Percentiles rank a stretch among this genome's conserved stretches.
phyloP scores from a whole-genome alignment of 1,140 invertebrate genomes.

The Gonioctena quinquepunctata region DNA sequence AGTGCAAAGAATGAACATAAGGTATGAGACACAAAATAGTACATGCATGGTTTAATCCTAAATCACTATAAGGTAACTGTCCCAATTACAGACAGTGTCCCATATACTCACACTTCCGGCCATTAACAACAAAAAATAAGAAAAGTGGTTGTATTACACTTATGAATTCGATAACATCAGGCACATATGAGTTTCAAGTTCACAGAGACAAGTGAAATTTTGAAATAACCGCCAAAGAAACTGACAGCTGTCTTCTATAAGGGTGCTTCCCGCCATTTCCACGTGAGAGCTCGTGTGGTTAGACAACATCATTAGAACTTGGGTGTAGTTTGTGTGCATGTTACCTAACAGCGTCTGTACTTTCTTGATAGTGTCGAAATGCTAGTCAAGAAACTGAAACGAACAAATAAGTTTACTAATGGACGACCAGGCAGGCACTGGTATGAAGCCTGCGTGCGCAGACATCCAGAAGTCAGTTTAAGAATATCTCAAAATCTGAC shows the following conservation, averaged over 20 bases:
- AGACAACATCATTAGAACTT: background rate
- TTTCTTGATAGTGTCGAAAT: background rate
- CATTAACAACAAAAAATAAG: background rate
- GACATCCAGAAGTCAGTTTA: background rate
- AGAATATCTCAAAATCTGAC: background rate
- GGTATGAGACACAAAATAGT: no score
- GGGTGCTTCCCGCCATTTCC: background rate
- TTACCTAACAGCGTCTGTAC: background rate
- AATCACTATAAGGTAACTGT: background rate
- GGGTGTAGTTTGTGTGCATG: background rate
- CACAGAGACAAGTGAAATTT: background rate
- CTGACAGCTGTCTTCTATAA: background rate
- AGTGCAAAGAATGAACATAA: no score
- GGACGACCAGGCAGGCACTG: slow-evolving; percentile 5
- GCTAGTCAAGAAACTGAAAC: background rate
- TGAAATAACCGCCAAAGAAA: background rate
- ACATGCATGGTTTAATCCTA: no score
- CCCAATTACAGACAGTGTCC: background rate
- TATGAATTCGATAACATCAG: background rate
- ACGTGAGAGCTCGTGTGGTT: background rate
- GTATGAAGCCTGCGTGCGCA: background rate
- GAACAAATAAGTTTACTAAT: background rate
- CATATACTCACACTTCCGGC: background rate
- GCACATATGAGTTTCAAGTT: background rate
- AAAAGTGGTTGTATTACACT: background rate